Percentiles rank a stretch among this genome's conserved stretches.
phyloP scores from a whole-genome alignment of 2,113 vertebrate genomes.

The Rhabdomys dilectus region DNA sequence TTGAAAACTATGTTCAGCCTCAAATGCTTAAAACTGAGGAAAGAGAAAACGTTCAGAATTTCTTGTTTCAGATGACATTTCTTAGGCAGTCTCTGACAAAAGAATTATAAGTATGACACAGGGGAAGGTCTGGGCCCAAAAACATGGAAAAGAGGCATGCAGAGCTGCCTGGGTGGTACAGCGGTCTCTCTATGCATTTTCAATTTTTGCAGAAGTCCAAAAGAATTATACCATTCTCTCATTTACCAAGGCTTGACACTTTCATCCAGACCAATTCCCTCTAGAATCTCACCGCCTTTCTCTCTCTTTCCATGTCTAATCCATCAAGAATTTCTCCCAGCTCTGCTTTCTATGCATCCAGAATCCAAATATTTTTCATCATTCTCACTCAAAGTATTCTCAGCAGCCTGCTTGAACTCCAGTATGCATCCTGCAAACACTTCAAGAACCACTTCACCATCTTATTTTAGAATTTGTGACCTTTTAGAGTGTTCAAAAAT shows the following conservation, averaged over 20 bases:
- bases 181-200: not conserved
- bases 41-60: not conserved
- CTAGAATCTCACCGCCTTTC: not conserved
- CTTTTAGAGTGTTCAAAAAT: not conserved
- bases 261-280: not conserved
- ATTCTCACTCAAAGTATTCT: not conserved
- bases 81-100: not conserved
- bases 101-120: not conserved
- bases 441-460: too few relatives aligned
- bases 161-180: not conserved
- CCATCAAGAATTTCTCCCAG: not conserved
- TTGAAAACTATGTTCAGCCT: not conserved
- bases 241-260: not conserved
- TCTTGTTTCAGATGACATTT: not conserved
- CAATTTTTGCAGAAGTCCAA: not conserved
- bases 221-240: not conserved
- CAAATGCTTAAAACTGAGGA: not conserved
- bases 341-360: not conserved
- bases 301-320: not conserved
- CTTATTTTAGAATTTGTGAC: not conserved
- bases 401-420: too few relatives aligned
- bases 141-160: not conserved
- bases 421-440: not conserved
- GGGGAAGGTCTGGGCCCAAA: not conserved
- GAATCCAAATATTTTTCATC: not conserved